Percentiles rank a stretch among this genome's conserved stretches.
Conservation (phyloP, 2,888 invertebrate species). For the Temnothorax unifasciatus region DNA sequence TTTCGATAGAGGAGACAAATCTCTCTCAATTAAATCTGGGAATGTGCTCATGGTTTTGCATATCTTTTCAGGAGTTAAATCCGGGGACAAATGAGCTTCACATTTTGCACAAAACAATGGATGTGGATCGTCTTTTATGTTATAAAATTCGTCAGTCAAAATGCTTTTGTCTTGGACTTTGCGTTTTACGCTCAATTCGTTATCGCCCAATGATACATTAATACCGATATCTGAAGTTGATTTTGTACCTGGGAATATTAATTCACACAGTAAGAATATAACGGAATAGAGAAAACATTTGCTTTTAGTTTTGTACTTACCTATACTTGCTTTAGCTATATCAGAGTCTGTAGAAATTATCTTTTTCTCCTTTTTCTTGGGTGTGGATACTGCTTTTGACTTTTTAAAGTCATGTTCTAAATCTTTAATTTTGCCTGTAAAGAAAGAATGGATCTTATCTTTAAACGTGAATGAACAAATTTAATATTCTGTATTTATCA, state of each 20-base stretch:
- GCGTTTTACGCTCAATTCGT: conserved; percentile 57
- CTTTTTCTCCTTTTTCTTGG: conserved; percentile 59
- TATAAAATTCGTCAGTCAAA: conserved; percentile 73
- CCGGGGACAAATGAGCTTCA: conserved; percentile 63
- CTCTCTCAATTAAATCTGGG: conserved; percentile 72
- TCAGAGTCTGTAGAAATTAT: neutral
- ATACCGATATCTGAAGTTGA: conserved; percentile 42
- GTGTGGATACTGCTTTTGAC: conserved; percentile 11
- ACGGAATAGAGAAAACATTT: neutral
- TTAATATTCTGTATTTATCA: neutral
- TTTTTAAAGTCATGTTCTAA: conserved; percentile 73
- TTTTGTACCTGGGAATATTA: conserved; percentile 35
- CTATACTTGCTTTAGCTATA: neutral
- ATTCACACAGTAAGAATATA: neutral
- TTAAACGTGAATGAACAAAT: conserved; percentile 15
- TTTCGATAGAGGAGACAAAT: conserved; percentile 43
- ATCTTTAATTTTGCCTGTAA: conserved; percentile 73
- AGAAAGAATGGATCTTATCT: conserved; percentile 9
- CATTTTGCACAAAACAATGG: conserved; percentile 80
- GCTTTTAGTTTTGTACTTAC: conserved; percentile 24
- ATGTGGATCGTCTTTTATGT: conserved; percentile 69
- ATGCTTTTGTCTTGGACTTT: neutral
- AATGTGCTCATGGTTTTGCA: conserved; percentile 74
- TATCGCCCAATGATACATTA: conserved; percentile 49
- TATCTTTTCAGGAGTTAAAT: conserved; percentile 76